Evolutionary conservation across 37 sponge, comb jelly and placozoan genomes (phyloP).

Genomic region (Halisarca cf. caerulea): DNA sequence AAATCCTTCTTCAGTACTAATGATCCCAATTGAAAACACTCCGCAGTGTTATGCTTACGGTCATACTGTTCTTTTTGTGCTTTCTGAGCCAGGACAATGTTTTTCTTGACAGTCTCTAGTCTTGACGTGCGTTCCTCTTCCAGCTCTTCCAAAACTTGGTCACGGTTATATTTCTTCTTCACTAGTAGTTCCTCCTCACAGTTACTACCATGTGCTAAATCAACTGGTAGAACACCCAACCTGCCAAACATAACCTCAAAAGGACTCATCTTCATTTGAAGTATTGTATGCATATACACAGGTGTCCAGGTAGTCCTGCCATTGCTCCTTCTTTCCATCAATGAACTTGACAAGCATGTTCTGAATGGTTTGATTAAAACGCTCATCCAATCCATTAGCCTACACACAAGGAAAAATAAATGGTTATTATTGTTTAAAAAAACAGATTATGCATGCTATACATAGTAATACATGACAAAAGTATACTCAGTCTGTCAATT

Average conservation of each 20-base stretch:
- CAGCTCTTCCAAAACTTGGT: neutral
- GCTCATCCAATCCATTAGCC: conserved; percentile 64
- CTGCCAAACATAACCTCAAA: conserved; percentile 69
- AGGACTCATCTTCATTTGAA: conserved; percentile 53
- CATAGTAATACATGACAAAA: no score
- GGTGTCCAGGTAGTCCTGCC: conserved; percentile 52
- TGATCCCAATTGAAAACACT: no score
- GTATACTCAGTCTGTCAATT: no score
- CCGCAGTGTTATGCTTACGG: no score
- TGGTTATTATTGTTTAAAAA: no score
- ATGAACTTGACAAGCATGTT: conserved; percentile 66
- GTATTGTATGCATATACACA: conserved; percentile 77
- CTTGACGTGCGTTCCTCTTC: neutral
- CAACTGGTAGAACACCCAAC: conserved; percentile 57
- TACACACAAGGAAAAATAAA: no score
- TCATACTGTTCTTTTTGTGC: conserved; percentile 70
- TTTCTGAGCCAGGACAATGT: conserved; percentile 59
- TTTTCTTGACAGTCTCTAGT: conserved; percentile 53
- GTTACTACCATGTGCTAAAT: conserved; percentile 23
- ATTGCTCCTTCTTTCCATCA: conserved; percentile 29
- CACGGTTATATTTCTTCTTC: neutral
- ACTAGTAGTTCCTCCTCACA: conserved; percentile 19
- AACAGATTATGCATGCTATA: no score
- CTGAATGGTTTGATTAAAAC: conserved; percentile 66
- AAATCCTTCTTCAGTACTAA: conserved; percentile 60